Percentiles rank a stretch among this genome's conserved stretches.
phyloP scores from a whole-genome alignment of 2,797 vertebrate genomes.

The Notolabrus celidotus region DNA sequence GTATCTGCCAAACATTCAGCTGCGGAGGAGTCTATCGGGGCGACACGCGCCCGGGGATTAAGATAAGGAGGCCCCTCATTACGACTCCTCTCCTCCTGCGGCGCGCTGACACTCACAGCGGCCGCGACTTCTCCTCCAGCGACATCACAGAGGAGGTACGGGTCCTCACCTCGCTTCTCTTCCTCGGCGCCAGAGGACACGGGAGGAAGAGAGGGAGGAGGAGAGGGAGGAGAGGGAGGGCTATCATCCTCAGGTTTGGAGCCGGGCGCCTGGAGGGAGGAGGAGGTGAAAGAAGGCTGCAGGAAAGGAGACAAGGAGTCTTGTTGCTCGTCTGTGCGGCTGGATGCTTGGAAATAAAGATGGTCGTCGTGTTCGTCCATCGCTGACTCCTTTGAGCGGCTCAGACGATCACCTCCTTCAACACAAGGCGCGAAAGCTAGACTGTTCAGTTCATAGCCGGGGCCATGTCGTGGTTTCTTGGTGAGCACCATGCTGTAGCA shows the following conservation, averaged over 20 bases:
- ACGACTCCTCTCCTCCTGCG: conserved; percentile 70
- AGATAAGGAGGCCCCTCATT: conserved; percentile 87
- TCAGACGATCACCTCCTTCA: not conserved
- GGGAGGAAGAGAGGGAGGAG: conserved; percentile 4
- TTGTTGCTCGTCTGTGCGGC: conserved; percentile 7
- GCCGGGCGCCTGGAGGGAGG: conserved; percentile 27
- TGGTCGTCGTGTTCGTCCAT: conserved; percentile 19
- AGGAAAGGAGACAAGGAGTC: conserved; percentile 2
- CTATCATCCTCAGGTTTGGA: conserved; percentile 13
- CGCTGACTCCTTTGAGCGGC: conserved; percentile 7
- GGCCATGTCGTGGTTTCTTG: conserved; percentile 59
- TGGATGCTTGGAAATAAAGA: conserved; percentile 18
- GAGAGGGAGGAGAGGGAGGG: conserved; percentile 15
- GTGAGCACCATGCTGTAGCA: conserved; percentile 80
- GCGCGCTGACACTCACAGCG: conserved; percentile 53
- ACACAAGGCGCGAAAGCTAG: not conserved
- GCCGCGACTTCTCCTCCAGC: conserved; percentile 55
- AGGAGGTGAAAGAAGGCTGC: conserved; percentile 30
- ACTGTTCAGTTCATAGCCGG: conserved; percentile 10
- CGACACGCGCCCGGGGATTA: conserved; percentile 87
- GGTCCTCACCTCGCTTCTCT: conserved; percentile 55
- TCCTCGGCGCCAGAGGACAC: conserved; percentile 21
- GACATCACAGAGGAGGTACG: conserved; percentile 77
- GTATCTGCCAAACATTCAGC: conserved; percentile 85
- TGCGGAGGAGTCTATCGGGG: conserved; percentile 82